Conservation (phyloP, 2,797 vertebrate genomes). For the Meriones psammophilus region DNA sequence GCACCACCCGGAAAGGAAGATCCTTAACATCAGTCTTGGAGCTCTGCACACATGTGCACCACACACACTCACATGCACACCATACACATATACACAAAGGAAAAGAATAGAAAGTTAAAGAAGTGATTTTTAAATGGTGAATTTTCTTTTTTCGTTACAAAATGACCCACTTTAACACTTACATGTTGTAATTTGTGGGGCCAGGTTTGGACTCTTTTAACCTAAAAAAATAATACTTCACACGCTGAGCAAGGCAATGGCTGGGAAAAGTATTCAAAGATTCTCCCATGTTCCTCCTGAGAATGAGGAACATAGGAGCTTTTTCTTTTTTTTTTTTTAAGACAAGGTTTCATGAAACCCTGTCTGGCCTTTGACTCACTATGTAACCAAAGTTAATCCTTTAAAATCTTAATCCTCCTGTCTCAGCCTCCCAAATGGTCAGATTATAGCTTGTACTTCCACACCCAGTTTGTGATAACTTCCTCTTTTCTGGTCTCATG, state of each 20-base stretch:
- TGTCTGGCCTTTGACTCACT: neutral
- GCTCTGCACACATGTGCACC: neutral
- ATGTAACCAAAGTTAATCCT: neutral
- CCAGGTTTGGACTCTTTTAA: neutral
- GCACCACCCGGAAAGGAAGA: neutral
- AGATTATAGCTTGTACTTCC: neutral
- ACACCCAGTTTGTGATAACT: too few relatives aligned
- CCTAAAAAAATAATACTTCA: conserved; percentile 11
- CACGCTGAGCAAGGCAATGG: neutral
- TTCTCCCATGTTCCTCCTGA: neutral
- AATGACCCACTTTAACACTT: neutral
- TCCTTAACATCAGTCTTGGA: neutral
- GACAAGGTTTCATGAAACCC: neutral
- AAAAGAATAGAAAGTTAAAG: neutral
- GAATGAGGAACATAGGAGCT: neutral
- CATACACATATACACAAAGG: neutral
- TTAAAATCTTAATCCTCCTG: neutral
- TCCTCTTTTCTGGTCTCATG: neutral
- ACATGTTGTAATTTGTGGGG: neutral
- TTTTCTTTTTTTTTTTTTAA: neutral
- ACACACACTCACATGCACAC: neutral
- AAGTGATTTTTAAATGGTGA: neutral
- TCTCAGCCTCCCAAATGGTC: neutral
- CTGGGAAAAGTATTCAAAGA: neutral
- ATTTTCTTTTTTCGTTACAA: conserved; percentile 33